A percentile compares a stretch with the other conserved stretches of the same genome.
Conservation (phyloP, 2,888 invertebrate species). For the Synergus itoensis region DNA sequence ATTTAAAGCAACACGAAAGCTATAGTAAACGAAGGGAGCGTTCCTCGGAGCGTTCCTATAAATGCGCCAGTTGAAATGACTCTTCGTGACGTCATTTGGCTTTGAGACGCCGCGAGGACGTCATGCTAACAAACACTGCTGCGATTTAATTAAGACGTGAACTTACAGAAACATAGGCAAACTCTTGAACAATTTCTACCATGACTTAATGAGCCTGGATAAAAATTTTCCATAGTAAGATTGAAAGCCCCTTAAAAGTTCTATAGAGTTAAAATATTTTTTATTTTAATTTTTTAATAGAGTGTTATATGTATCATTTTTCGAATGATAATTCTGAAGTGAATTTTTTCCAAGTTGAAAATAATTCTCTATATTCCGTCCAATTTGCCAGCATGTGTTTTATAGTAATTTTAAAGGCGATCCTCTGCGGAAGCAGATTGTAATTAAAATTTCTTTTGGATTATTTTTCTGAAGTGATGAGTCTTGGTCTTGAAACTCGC, state of each 20-base stretch:
- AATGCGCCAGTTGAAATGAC: constrained; percentile 39
- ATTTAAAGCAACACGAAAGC: constrained; percentile 27
- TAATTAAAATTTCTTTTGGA: constrained; percentile 36
- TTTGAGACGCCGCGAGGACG: constrained; percentile 41
- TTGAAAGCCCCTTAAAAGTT: constrained; percentile 60
- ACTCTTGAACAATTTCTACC: constrained; percentile 12
- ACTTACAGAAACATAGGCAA: constrained; percentile 15
- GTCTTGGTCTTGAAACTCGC: constrained; percentile 51
- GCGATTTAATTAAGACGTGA: constrained; percentile 42
- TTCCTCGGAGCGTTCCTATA: constrained; percentile 30
- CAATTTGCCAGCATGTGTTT: not conserved
- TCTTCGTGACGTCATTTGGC: constrained; percentile 42
- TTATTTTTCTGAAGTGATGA: constrained; percentile 27
- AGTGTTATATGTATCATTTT: constrained; percentile 57
- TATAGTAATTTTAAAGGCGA: constrained; percentile 36
- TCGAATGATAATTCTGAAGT: constrained; percentile 61
- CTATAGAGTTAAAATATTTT: constrained; percentile 60
- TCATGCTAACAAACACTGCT: constrained; percentile 38
- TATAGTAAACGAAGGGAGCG: constrained; percentile 19
- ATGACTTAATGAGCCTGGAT: not conserved
- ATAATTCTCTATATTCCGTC: not conserved
- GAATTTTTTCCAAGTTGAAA: not conserved
- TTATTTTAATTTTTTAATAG: no score
- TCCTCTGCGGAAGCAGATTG: constrained; percentile 15
- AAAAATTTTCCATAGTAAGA: not conserved